Percentiles rank a stretch among this genome's conserved stretches.
Evolutionary conservation across 2,888 invertebrate species (phyloP).

Genomic region (Busseola fusca): DNA sequence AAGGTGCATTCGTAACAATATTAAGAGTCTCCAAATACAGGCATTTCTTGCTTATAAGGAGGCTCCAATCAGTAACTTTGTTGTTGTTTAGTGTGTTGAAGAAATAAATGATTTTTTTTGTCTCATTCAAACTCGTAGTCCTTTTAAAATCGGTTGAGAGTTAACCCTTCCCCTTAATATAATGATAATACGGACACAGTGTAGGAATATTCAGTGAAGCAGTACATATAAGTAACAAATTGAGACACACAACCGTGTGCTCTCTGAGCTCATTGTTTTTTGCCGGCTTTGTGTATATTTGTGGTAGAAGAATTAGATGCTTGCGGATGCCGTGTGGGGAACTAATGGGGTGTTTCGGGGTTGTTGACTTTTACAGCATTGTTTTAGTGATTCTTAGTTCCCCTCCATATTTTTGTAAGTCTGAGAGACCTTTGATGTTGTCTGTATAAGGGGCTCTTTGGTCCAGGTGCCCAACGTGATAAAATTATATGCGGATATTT

Average conservation of each 20-base stretch:
- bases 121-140: background rate
- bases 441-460: background rate
- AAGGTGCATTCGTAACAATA: too few relatives aligned
- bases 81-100: too few relatives aligned
- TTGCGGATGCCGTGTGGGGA: background rate
- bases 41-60: too few relatives aligned
- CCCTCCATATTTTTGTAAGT: background rate
- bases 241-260: conserved; percentile 24
- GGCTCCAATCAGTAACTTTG: too few relatives aligned
- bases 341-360: background rate
- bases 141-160: background rate
- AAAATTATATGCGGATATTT: background rate
- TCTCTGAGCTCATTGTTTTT: background rate
- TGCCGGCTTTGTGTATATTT: conserved; percentile 11
- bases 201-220: conserved; percentile 14
- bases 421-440: background rate
- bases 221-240: conserved; percentile 31
- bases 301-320: conserved; percentile 18
- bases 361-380: conserved; percentile 24
- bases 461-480: background rate
- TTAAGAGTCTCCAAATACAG: too few relatives aligned
- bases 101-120: too few relatives aligned
- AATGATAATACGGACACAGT: conserved; percentile 27
- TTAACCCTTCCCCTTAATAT: background rate
- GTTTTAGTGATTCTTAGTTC: background rate